Conservation (phyloP, 2,888 invertebrate genomes). For the Campopleginae sp. region DNA sequence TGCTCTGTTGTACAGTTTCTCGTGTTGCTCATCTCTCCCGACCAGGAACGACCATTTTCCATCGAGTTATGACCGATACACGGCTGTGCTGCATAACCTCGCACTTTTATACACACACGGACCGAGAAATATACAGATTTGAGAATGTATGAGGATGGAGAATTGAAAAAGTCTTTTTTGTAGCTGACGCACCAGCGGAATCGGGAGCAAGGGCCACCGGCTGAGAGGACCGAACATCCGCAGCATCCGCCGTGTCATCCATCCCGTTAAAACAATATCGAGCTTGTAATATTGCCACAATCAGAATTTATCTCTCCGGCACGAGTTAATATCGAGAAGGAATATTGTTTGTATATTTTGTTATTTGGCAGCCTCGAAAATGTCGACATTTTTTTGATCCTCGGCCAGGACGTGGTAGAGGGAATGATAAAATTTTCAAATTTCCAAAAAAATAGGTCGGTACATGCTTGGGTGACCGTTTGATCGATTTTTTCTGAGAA, state of each 20-base stretch:
- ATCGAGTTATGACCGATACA: conserved; percentile 71
- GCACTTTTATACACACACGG: not conserved
- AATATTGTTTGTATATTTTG: not conserved
- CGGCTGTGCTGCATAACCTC: conserved; percentile 56
- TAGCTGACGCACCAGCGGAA: conserved; percentile 3
- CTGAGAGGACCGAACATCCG: conserved; percentile 5
- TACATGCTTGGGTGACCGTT: too few species aligned
- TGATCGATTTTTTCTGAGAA: too few species aligned
- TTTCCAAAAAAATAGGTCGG: too few species aligned
- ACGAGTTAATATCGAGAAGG: conserved; percentile 23
- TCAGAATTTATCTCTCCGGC: conserved; percentile 43
- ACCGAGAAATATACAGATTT: not conserved
- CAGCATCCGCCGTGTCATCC: conserved; percentile 38
- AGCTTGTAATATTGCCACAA: conserved; percentile 29
- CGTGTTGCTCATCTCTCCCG: conserved; percentile 25
- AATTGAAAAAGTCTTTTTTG: conserved; percentile 20
- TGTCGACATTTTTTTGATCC: not conserved
- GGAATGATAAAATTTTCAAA: too few species aligned
- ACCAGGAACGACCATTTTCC: conserved; percentile 66
- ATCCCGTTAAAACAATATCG: conserved; percentile 63
- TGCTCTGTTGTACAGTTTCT: not conserved
- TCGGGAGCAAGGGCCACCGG: not conserved
- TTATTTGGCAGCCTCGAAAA: not conserved
- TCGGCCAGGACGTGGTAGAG: not conserved
- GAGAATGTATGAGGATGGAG: conserved; percentile 2